Evolutionary conservation across 2,113 vertebrate genomes (phyloP).

Genomic region (Phoxinus phoxinus): DNA sequence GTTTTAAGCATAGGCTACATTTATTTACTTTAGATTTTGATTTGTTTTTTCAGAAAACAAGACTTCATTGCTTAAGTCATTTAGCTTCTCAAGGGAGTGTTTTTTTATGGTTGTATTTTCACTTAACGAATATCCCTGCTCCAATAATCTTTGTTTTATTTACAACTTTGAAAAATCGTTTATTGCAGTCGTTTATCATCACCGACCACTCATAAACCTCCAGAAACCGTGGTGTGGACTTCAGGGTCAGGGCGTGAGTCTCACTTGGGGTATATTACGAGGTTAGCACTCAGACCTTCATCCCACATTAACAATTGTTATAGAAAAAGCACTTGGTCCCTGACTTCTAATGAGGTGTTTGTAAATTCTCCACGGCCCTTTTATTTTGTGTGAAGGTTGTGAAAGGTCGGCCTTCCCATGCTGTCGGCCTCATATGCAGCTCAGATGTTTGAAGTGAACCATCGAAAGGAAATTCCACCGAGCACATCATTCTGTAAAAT

Average conservation of each 20-base stretch:
- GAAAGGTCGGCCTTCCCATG: neutral
- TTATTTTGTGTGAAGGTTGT: slow-evolving; percentile 12
- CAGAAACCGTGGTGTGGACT: neutral
- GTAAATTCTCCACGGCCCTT: slow-evolving; percentile 11
- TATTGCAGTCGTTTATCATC: neutral
- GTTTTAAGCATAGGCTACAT: neutral
- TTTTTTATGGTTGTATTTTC: too few species aligned
- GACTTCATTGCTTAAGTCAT: neutral
- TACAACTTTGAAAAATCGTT: neutral
- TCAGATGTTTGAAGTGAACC: slow-evolving; percentile 60
- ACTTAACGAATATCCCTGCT: too few species aligned
- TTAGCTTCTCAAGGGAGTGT: too few species aligned
- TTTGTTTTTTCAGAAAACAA: neutral
- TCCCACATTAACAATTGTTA: slow-evolving; percentile 7
- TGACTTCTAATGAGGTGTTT: slow-evolving; percentile 16
- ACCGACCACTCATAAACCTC: neutral
- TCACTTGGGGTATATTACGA: neutral
- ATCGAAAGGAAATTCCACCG: slow-evolving; percentile 62
- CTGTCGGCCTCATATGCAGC: slow-evolving; percentile 49
- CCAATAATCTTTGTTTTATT: too few species aligned
- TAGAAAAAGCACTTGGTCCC: slow-evolving; percentile 15
- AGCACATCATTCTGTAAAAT: slow-evolving; percentile 58
- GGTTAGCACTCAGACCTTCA: neutral
- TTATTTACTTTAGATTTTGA: neutral
- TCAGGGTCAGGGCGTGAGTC: neutral